phyloP scores from a whole-genome alignment of 1,140 invertebrate genomes.

The Heliconius eleuchia region DNA sequence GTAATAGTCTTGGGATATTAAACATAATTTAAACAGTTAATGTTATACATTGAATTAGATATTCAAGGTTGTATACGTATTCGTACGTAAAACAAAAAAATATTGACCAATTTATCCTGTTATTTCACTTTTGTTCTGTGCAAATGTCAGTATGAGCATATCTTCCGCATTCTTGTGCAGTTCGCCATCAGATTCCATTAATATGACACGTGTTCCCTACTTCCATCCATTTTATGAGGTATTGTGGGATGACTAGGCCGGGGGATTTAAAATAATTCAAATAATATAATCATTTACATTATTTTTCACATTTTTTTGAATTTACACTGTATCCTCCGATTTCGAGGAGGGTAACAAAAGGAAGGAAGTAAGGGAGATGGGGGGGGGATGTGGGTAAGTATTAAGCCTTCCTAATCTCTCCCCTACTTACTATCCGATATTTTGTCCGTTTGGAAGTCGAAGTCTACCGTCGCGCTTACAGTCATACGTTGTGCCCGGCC shows the following conservation, averaged over 20 bases:
- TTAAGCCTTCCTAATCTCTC: no score
- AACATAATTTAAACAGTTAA: no score
- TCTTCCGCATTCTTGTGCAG: not conserved
- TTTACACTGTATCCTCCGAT: no score
- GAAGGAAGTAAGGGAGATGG: no score
- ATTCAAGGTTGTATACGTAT: not conserved
- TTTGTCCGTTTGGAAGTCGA: no score
- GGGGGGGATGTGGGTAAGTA: no score
- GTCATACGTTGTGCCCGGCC: no score
- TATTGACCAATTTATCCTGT: not conserved
- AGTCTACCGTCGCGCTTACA: no score
- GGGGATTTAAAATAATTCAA: not conserved
- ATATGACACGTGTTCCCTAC: not conserved
- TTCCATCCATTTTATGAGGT: not conserved
- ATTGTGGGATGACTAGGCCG: not conserved
- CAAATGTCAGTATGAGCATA: not conserved
- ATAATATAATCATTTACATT: not conserved
- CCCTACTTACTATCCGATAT: no score
- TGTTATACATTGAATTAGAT: not conserved
- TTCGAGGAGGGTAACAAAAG: no score
- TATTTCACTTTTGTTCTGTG: not conserved
- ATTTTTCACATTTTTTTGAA: not conserved
- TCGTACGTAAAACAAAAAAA: not conserved
- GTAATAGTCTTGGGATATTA: no score
- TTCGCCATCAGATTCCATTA: not conserved